phyloP scores from a whole-genome alignment of 2,797 vertebrate genomes.

The Megaceryle alcyon region DNA sequence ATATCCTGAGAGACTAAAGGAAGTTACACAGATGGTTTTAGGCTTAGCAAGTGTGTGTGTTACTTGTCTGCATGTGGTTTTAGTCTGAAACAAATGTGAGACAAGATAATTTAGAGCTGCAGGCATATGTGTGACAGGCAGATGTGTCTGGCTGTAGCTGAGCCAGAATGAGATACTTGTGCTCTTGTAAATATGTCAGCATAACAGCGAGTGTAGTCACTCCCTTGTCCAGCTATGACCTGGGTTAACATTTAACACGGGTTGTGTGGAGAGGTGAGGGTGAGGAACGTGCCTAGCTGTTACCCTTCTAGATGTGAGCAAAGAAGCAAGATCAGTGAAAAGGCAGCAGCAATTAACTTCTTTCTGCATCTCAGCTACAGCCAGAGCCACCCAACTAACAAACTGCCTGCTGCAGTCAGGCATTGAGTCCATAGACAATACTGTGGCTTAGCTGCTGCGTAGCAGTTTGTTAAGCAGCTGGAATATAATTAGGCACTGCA shows the following conservation, averaged over 20 bases:
- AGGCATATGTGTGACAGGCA: neutral
- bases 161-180: neutral
- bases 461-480: neutral
- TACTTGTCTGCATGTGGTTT: neutral
- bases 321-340: neutral
- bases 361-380: neutral
- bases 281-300: neutral
- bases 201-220: neutral
- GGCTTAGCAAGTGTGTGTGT: neutral
- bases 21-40: neutral
- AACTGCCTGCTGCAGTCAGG: neutral
- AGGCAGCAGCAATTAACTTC: neutral
- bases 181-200: neutral
- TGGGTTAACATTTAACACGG: neutral
- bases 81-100: neutral
- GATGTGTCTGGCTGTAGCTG: neutral
- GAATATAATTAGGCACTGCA: neutral
- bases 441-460: neutral
- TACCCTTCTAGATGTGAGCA: neutral
- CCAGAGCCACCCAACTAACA: neutral
- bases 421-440: rapidly evolving
- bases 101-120: neutral
- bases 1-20: neutral
- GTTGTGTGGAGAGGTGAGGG: neutral
- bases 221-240: neutral